Evolutionary conservation across 64 coral and sea anemone species (phyloP).

Genomic region (Stylophora pistillata): DNA sequence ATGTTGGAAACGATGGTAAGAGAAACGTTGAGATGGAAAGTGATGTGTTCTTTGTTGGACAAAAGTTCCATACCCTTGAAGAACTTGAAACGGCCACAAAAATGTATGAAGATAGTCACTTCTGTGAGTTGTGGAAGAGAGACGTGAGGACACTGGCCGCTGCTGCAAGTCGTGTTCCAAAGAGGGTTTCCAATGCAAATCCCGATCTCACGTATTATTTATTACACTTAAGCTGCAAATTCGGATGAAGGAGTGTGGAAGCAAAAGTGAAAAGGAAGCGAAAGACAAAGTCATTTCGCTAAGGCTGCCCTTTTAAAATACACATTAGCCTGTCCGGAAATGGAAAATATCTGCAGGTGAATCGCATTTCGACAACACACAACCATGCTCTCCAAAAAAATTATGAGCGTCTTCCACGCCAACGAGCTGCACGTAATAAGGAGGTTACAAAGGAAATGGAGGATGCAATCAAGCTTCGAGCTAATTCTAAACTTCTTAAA

Average conservation of each 20-base stretch:
- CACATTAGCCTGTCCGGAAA: slow-evolving; percentile 19
- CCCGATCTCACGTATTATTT: slow-evolving; percentile 34
- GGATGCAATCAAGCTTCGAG: slow-evolving; percentile 35
- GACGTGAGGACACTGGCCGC: no score
- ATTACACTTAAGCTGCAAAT: slow-evolving; percentile 14
- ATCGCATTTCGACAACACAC: neutral
- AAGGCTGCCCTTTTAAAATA: slow-evolving; percentile 60
- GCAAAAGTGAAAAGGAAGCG: neutral
- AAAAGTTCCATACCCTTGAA: slow-evolving; percentile 25
- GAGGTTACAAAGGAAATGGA: slow-evolving; percentile 6
- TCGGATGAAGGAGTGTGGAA: neutral
- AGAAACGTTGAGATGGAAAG: neutral
- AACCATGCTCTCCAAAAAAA: slow-evolving; percentile 40
- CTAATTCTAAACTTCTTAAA: slow-evolving; percentile 42
- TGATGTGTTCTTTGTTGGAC: slow-evolving; percentile 34
- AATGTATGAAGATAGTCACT: slow-evolving; percentile 28
- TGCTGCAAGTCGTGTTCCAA: slow-evolving; percentile 24
- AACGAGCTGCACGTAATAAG: slow-evolving; percentile 14
- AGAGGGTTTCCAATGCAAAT: slow-evolving; percentile 41
- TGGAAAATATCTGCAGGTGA: slow-evolving; percentile 37
- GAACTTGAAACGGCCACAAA: slow-evolving; percentile 38
- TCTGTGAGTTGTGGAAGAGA: no score
- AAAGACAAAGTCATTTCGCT: slow-evolving; percentile 58
- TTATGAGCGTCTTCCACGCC: slow-evolving; percentile 38
- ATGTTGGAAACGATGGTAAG: no score